Base-by-base conservation (phyloP, 2,113 vertebrate genomes). In the Rhinopomastus cyanomelas region DNA sequence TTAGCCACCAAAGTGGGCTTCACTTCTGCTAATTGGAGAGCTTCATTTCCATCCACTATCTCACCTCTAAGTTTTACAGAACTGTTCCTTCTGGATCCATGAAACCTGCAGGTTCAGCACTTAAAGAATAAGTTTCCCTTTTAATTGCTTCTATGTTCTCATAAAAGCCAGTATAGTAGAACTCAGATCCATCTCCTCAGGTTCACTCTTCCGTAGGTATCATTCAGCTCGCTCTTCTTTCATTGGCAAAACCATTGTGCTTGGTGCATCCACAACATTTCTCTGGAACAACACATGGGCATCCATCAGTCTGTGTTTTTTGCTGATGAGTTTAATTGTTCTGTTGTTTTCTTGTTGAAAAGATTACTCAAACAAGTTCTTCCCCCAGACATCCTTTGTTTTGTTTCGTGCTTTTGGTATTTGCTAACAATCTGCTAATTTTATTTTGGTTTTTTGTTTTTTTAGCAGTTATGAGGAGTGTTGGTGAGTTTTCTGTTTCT, bases 401-500 rank as follows among this genome's bases (percentile, higher is more conserved):
- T 97, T 95, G 84, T 94, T 92, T 94, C 96, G 93, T 96, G 90
- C 90, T 84, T 97, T 96, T 96, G 85, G 82, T 96, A 87, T 97
- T 96, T 96, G 94, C 96, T 97, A 94, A 97, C 87, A 94, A 91
- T 93, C 89, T 95, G 96, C 97, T 98, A 97, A 97, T 98, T 96
- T 95, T 96, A 49, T 97, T 97, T 97, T 97, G 96, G 88, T 97
- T 98, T 93, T 97, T 92, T 95, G 81, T 94, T 97, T 56, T 97
- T 98, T 98, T 98, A 99, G 99, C 98, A 95, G 98, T 98, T 99
- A 97, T 99, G 98, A 99, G 98, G 99, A 99, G 97, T 98, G 97
- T 98, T 98, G 99, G 99, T 99, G 99, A 99, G 99, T 99, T 98
- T 97, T 97, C 93, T 96, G 96, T 97, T 96, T 95, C 91, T 94